Percentiles rank a stretch among this genome's conserved stretches.
Conservation (phyloP, 2,888 invertebrate species). For the Philopedon plagiatum region DNA sequence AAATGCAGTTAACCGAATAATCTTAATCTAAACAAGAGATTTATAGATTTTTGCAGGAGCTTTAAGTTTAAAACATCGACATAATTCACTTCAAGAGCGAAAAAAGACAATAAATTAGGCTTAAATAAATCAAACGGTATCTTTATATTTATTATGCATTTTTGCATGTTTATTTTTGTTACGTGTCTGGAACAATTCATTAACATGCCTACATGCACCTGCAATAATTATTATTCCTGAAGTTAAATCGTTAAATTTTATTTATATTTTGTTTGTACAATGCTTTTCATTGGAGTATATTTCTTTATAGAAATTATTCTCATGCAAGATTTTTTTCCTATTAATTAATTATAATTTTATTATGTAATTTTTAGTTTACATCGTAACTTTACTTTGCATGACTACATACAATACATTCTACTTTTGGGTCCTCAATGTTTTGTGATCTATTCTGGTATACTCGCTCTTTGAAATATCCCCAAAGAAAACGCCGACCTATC, state of each 20-base stretch:
- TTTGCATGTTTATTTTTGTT: slow-evolving; percentile 35
- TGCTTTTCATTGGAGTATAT: neutral
- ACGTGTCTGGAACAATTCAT: slow-evolving; percentile 41
- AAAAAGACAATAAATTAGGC: slow-evolving; percentile 30
- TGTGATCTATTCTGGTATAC: no score
- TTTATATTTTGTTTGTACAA: slow-evolving; percentile 16
- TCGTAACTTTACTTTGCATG: no score
- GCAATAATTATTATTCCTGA: slow-evolving; percentile 33
- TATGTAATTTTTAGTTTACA: no score
- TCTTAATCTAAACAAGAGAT: neutral
- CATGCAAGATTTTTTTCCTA: neutral
- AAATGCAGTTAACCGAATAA: no score
- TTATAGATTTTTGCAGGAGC: neutral
- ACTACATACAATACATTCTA: no score
- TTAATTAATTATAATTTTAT: no score
- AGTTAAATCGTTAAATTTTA: slow-evolving; percentile 25
- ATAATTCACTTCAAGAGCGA: slow-evolving; percentile 10
- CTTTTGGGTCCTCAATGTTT: no score
- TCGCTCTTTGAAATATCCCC: no score
- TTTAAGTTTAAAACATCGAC: neutral
- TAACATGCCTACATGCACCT: slow-evolving; percentile 37
- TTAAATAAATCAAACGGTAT: slow-evolving; percentile 39
- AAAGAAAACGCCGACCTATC: no score
- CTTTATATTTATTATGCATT: slow-evolving; percentile 35
- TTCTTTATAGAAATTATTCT: neutral